Evolutionary conservation across 2,113 vertebrate species (phyloP).

Genomic region (Colistium nudipinnis): DNA sequence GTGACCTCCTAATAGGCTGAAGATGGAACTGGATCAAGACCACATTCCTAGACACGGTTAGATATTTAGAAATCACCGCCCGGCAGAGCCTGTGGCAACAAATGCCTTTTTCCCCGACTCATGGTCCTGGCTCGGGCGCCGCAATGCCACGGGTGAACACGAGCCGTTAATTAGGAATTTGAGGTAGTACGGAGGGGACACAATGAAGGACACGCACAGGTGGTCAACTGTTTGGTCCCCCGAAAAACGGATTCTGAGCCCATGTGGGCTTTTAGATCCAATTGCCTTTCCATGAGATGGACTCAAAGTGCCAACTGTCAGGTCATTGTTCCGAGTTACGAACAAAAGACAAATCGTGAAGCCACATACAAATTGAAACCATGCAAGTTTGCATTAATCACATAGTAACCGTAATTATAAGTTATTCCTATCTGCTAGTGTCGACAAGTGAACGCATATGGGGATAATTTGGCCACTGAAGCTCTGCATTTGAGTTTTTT

Average conservation of each 20-base stretch:
- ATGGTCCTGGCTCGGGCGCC: slow-evolving; percentile 57
- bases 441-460: slow-evolving; percentile 18
- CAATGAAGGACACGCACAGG: slow-evolving; percentile 52
- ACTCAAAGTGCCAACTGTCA: slow-evolving; percentile 12
- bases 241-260: slow-evolving; percentile 30
- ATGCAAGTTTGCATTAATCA: not conserved
- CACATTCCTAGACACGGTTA: slow-evolving; percentile 73
- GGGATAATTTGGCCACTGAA: slow-evolving; percentile 20
- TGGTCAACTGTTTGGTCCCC: slow-evolving; percentile 41
- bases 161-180: slow-evolving; percentile 63
- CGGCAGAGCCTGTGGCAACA: slow-evolving; percentile 54
- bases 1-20: slow-evolving; percentile 70
- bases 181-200: slow-evolving; percentile 26
- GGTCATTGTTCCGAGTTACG: slow-evolving; percentile 24
- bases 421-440: too few relatives aligned
- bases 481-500: slow-evolving; percentile 43
- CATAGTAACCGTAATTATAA: not conserved
- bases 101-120: slow-evolving; percentile 50
- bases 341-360: not conserved
- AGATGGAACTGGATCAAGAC: slow-evolving; percentile 71
- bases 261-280: slow-evolving; percentile 22
- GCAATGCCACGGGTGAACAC: slow-evolving; percentile 67
- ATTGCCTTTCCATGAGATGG: slow-evolving; percentile 18
- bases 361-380: not conserved
- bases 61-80: slow-evolving; percentile 66